Evolutionary conservation across 2,888 invertebrate species (phyloP), one percentile per base, ranked within the genome.

Genomic region (Acrocyrtus sp.): DNA sequence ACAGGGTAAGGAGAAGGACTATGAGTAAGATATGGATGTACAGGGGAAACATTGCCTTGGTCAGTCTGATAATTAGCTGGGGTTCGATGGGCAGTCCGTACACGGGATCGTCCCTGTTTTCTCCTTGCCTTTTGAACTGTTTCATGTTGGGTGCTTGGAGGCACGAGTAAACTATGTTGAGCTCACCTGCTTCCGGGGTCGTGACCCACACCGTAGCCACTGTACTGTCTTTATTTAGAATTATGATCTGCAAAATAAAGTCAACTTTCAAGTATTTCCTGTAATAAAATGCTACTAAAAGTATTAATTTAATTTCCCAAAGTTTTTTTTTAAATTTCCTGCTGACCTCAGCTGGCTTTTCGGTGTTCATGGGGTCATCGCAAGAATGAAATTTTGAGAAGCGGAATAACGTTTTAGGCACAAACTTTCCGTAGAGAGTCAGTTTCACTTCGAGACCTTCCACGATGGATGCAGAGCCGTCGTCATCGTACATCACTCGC

Each of bases 21-120:
- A 96, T 91, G 21, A 95, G 88, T 0, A 87, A 79, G 54, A 95
- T 86, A 15, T 92, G 88, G 0, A 90, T 86, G 94, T 94, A 95
- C 0, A 92, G 78, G 0, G 95, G 95, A 51, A 95, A 83, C 10
- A 92, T 79, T 61, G 88, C 88, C 80, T 89, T 87, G 82, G 91
- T 90, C 0, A 90, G 89, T 10, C 87, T 86, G 4, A 94, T 83
- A 80, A 88, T 85, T 70, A 91, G 86, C 80, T 81, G 82, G 8
- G 79, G 60, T n/a, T 80, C 77, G 19, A 68, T 45, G 1, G 61
- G 60, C 19, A 47, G 34, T 0, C 53, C 67, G 15, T 27, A 56
- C n/a, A n/a, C n/a, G 4, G 39, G 15, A 6, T 41, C 70, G 0
- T 34, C 19, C 45, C 47, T 65, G 21, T 15, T 58, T 66, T 76